Evolutionary conservation across 2,797 vertebrate genomes (phyloP).

Genomic region (Mionectes olivaceus): DNA sequence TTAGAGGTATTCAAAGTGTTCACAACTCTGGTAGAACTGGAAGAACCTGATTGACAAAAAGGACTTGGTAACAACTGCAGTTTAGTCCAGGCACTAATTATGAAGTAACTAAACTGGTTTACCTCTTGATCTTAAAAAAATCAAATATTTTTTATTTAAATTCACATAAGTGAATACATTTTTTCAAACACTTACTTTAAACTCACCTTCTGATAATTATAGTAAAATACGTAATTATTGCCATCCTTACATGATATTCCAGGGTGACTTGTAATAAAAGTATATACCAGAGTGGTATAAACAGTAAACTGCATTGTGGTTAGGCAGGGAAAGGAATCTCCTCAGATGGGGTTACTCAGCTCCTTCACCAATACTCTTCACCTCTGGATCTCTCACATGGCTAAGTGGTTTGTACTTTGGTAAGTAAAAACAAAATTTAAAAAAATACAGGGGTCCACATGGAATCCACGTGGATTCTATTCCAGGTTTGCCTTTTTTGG

Average conservation of each 20-base stretch:
- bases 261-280: not conserved
- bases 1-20: constrained; percentile 77
- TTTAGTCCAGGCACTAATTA: constrained; percentile 73
- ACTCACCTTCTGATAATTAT: not conserved
- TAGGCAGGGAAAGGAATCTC: not conserved
- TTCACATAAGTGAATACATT: too few relatives aligned
- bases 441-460: not conserved
- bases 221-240: not conserved
- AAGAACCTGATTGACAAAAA: constrained; percentile 81
- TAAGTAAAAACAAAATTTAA: not conserved
- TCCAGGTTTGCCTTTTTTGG: not conserved
- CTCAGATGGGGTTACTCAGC: not conserved
- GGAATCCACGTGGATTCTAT: not conserved
- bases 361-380: not conserved
- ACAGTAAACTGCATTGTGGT: not conserved
- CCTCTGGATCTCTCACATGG: not conserved
- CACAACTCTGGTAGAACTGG: constrained; percentile 75
- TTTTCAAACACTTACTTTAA: not conserved
- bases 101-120: constrained; percentile 65
- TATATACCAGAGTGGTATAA: not conserved
- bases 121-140: constrained; percentile 58
- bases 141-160: not conserved
- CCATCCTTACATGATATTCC: not conserved
- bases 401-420: not conserved
- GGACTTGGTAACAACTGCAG: constrained; percentile 78